These are phyloP conservation scores for Pardosa pseudoannulata DNA, from an alignment of 2,888 invertebrate species.

Conservation along the genomic window DNA sequence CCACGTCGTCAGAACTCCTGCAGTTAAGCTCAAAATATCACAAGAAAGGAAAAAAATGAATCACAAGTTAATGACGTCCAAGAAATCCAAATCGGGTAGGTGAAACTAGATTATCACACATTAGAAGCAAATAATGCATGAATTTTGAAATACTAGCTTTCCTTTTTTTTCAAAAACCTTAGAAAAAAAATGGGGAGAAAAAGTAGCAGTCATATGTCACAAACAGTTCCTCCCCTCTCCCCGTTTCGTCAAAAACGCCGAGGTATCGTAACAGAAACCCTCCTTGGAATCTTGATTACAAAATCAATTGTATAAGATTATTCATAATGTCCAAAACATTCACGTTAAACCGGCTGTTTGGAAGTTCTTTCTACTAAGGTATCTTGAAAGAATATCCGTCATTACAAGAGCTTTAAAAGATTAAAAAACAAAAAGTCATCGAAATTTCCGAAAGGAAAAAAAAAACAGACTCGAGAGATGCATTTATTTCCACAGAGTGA, in stretches of 20 bases:
- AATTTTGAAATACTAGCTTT: slow-evolving; percentile 11
- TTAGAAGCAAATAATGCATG: not conserved
- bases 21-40: no score
- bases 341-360: slow-evolving; percentile 41
- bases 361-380: slow-evolving; percentile 15
- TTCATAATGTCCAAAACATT: slow-evolving; percentile 57
- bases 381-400: slow-evolving; percentile 5
- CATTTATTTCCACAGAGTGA: no score
- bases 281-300: slow-evolving; percentile 55
- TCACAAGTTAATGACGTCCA: no score
- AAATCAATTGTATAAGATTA: slow-evolving; percentile 63
- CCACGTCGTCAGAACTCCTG: no score
- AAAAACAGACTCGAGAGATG: no score
- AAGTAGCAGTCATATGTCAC: slow-evolving; percentile 48
- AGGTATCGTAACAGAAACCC: slow-evolving; percentile 28
- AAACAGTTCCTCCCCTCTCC: slow-evolving; percentile 20
- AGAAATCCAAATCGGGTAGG: no score
- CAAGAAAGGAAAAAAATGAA: no score
- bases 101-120: not conserved
- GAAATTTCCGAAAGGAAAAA: no score
- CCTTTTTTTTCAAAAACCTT: not conserved
- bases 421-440: no score
- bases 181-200: not conserved
- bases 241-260: slow-evolving; percentile 27
- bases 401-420: slow-evolving; percentile 20